Evolutionary conservation across 2,888 invertebrate genomes (phyloP), one percentile per base, ranked within the genome.

Genomic region (Tipula confusa): DNA sequence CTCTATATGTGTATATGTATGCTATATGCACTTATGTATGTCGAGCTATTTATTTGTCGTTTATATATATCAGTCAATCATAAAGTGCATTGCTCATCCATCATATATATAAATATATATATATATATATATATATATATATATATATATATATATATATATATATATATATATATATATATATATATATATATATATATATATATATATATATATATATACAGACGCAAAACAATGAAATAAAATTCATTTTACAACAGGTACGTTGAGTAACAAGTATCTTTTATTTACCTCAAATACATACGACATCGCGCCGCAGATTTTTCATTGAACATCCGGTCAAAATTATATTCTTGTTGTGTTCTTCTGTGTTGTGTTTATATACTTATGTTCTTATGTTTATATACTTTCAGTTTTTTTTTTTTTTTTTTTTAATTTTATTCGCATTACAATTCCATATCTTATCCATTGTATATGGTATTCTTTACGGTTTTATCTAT

Each of bases 381-480:
- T n/a, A n/a, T n/a, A n/a, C n/a, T n/a, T n/a, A n/a, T n/a, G n/a
- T n/a, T n/a, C n/a, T n/a, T n/a, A n/a, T n/a, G n/a, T n/a, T n/a
- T n/a, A n/a, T n/a, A n/a, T n/a, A n/a, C n/a, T n/a, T n/a, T n/a
- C n/a, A n/a, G 38, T 24, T 24, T 24, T 24, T 24, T 24, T 64
- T 24, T 64, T 7, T 64, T 24, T 24, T 64, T 64, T 64, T 64
- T 64, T 64, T 24, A 64, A 64, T 64, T 43, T 48, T 18, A 64
- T 64, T 64, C 64, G 64, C 64, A 64, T 64, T 64, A 9, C 64
- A 64, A 64, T 64, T 64, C 64, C 64, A 64, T 64, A 64, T 64
- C 64, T 18, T 64, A 64, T 64, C 64, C 64, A 64, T 24, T 64
- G 18, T 64, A 24, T 64, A 64, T 64, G 64, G 64, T 64, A 64